These are phyloP conservation scores for Turritopsis rubra DNA, from an alignment of 30 jellyfish, hydroid and myxozoan species.

Conservation along the genomic window DNA sequence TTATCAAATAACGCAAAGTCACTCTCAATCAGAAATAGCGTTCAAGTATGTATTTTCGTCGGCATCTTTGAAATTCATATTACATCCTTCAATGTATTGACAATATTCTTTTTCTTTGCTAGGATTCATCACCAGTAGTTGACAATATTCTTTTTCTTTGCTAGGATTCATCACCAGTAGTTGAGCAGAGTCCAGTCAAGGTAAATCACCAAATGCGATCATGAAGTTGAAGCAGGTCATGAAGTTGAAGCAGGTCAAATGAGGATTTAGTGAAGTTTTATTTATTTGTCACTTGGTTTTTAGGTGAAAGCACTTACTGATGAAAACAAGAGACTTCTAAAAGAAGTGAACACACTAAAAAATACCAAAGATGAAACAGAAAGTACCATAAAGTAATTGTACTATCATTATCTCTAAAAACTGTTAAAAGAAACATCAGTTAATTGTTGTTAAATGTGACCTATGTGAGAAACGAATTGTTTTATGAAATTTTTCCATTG, in stretches of 20 bases:
- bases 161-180: neutral
- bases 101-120: too few species aligned
- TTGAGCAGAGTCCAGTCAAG: neutral
- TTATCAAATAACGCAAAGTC: neutral
- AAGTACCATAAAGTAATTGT: constrained; percentile 1
- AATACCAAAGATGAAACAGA: constrained; percentile 20
- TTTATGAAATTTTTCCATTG: too few species aligned
- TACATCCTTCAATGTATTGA: too few species aligned
- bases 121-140: neutral
- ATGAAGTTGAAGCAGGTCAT: too few species aligned
- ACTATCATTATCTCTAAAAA: neutral
- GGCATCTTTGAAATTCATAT: neutral
- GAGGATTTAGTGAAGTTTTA: too few species aligned
- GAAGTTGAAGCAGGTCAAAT: too few species aligned
- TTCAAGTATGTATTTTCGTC: neutral
- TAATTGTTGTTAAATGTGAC: too few species aligned
- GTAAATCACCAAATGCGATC: neutral
- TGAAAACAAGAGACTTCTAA: constrained; percentile 11
- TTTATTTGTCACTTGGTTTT: neutral
- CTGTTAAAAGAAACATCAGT: too few species aligned
- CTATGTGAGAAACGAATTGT: too few species aligned
- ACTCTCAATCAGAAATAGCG: neutral
- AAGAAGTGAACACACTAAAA: neutral
- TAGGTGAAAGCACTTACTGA: neutral
- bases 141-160: too few species aligned